Conservation (phyloP, 2,797 vertebrate species). For the Pseudochirops corinnae region DNA sequence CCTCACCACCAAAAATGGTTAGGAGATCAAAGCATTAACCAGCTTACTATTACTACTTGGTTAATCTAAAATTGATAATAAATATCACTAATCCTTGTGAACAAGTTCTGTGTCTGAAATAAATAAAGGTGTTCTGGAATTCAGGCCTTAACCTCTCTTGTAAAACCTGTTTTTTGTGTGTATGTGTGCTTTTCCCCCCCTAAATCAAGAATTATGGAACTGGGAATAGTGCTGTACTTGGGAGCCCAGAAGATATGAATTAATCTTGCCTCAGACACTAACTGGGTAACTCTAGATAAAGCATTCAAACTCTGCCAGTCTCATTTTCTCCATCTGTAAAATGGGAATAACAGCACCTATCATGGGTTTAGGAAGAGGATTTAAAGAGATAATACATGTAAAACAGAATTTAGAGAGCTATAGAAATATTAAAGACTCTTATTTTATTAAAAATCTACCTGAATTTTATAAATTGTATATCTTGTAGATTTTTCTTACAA, state of each 20-base stretch:
- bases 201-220: not conserved
- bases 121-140: not conserved
- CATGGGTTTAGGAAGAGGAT: not conserved
- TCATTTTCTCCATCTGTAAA: not conserved
- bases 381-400: not conserved
- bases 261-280: not conserved
- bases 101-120: not conserved
- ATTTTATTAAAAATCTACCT: too few species aligned
- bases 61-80: not conserved
- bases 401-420: not conserved
- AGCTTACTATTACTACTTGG: not conserved
- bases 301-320: not conserved
- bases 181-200: not conserved
- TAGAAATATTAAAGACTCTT: too few species aligned
- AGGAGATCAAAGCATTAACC: not conserved
- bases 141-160: not conserved
- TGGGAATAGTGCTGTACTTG: not conserved
- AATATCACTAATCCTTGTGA: not conserved
- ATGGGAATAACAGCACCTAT: not conserved
- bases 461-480: too few species aligned
- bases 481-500: too few species aligned
- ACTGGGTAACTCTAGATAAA: not conserved
- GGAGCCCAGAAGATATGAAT: not conserved
- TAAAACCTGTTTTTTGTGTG: not conserved
- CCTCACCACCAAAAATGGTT: not conserved